Base-by-base conservation (phyloP, 2,113 vertebrate genomes). In the Catharus fuscescens region DNA sequence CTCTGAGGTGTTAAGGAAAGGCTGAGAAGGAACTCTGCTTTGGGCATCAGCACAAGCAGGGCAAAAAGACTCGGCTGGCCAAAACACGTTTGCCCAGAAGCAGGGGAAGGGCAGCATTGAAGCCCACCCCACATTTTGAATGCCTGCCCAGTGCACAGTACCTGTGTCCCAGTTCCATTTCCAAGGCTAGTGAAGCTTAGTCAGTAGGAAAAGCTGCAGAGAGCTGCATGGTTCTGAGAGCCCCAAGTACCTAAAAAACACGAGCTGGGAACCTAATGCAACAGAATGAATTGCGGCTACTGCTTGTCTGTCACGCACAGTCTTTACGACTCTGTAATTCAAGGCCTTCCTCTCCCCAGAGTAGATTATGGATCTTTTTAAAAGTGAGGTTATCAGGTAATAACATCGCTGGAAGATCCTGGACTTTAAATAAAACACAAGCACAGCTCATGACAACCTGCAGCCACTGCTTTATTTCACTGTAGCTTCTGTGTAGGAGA, bases 81-180 rank as follows among this genome's bases (percentile, higher is more conserved):
- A 31, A 31, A 66, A 15, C 2, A 18, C 9, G 0, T 47, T 40
- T 29, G 15, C 18, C 17, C 14, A 56, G 36, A 6, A 59, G 61
- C 29, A 24, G 26, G 32, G 10, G 52, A 36, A 78, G 9, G 70
- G 65, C 65, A 26, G 26, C 32, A 28, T 57, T 28, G 38, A 28
- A 77, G 10, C 31, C 28, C 59, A 5, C 9, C 13, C 26, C 26
- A 2, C 0, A 0, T 44, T 54, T n/a, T 28, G 44, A 45, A 31
- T 60, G 29, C 36, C 47, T 10, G 26, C 26, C 2, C 21, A 8
- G 2, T n/a, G 19, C 8, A 7, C 3, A 34, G 42, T 24, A 24
- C 14, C 24, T 5, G 9, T 15, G 4, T 5, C 57, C 40, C 10
- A 4, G 15, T 10, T 40, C 31, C 42, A 29, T 15, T 59, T 69